Conservation (phyloP, 2,888 invertebrate species). For the Mystacides longicornis region DNA sequence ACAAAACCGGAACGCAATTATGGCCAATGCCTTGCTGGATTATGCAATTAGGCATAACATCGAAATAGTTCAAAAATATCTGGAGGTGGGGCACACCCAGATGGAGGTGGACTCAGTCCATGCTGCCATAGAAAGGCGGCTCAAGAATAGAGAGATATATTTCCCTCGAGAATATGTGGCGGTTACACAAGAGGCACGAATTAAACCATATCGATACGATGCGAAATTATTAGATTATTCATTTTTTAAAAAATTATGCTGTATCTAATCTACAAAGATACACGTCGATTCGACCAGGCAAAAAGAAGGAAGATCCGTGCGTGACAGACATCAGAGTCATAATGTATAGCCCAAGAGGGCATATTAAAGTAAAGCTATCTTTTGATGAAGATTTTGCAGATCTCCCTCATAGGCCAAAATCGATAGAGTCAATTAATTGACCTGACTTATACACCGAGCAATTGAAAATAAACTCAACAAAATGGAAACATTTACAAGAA, state of each 20-base stretch:
- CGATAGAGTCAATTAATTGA: neutral
- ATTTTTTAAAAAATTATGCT: slow-evolving; percentile 8
- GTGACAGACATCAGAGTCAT: slow-evolving; percentile 19
- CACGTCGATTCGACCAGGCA: slow-evolving; percentile 23
- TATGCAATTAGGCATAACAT: slow-evolving; percentile 16
- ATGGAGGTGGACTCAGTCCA: slow-evolving; percentile 21
- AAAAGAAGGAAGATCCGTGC: slow-evolving; percentile 21
- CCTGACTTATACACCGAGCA: neutral
- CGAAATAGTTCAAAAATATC: slow-evolving; percentile 16
- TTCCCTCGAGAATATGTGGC: neutral
- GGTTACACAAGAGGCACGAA: neutral
- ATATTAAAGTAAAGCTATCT: neutral
- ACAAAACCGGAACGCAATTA: slow-evolving; percentile 16
- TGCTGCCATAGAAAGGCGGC: slow-evolving; percentile 13
- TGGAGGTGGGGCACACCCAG: slow-evolving; percentile 20
- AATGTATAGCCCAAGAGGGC: neutral
- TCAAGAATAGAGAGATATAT: slow-evolving; percentile 14
- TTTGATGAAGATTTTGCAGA: neutral
- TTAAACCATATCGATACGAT: neutral
- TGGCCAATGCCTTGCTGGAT: slow-evolving; percentile 17
- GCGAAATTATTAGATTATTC: neutral
- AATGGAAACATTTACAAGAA: neutral
- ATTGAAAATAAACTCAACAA: neutral
- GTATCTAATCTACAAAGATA: slow-evolving; percentile 6
- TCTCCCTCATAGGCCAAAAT: neutral